phyloP scores from a whole-genome alignment of 2,888 invertebrate species.

The Ptychoptera contaminata region DNA sequence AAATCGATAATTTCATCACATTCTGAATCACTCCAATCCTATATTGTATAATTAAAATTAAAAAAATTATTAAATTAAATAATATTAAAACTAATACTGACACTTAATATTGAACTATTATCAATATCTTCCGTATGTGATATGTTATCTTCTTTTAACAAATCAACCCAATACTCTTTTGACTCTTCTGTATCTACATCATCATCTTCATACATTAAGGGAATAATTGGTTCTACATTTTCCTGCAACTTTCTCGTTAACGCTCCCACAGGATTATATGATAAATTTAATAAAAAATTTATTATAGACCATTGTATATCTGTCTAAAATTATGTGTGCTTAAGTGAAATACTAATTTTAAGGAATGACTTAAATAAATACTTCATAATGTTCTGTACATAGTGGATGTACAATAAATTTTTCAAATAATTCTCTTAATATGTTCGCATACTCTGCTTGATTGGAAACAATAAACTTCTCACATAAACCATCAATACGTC shows the following conservation, averaged over 20 bases:
- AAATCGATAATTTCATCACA: slow-evolving; percentile 3
- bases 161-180: slow-evolving; percentile 4
- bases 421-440: slow-evolving; percentile 25
- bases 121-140: neutral
- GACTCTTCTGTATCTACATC: neutral
- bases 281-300: slow-evolving; percentile 30
- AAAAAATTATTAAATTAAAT: neutral
- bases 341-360: neutral
- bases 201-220: neutral
- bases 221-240: neutral
- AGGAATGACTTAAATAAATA: slow-evolving; percentile 5
- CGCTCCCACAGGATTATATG: slow-evolving; percentile 25
- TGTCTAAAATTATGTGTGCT: neutral
- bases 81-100: slow-evolving; percentile 11
- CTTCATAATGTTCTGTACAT: slow-evolving; percentile 21
- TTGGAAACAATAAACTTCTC: slow-evolving; percentile 33
- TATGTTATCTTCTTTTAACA: slow-evolving; percentile 7
- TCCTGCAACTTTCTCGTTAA: slow-evolving; percentile 9
- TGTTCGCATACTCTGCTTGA: slow-evolving; percentile 29
- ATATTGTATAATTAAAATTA: neutral
- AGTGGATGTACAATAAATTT: slow-evolving; percentile 19
- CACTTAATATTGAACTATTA: slow-evolving; percentile 21
- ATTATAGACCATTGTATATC: slow-evolving; percentile 36
- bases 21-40: slow-evolving; percentile 27
- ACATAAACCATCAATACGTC: slow-evolving; percentile 28